These are phyloP conservation scores for Elaphurus davidianus DNA, from an alignment of 2,113 vertebrate genomes.

Conservation along the genomic window DNA sequence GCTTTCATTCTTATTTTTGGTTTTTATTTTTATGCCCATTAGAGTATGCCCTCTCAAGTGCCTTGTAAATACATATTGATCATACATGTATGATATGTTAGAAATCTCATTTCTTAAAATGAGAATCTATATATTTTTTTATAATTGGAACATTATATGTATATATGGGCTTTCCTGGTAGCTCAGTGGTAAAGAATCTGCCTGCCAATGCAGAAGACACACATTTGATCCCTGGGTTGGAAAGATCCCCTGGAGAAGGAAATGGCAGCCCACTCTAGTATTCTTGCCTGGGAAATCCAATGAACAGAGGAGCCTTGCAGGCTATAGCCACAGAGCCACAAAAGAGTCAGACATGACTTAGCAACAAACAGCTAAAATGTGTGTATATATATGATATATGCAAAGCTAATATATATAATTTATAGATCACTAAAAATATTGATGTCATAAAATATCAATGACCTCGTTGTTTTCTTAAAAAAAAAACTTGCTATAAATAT, in stretches of 20 bases:
- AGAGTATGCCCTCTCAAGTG: not conserved
- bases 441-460: not conserved
- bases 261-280: not conserved
- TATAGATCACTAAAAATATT: not conserved
- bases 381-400: not conserved
- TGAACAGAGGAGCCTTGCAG: not conserved
- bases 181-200: not conserved
- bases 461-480: not conserved
- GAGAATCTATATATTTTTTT: not conserved
- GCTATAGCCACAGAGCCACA: not conserved
- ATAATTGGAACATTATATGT: not conserved
- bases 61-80: not conserved
- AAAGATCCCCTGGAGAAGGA: not conserved
- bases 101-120: not conserved
- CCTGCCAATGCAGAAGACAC: not conserved
- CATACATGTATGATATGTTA: not conserved
- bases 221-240: rapidly evolving
- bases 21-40: not conserved
- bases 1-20: not conserved
- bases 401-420: not conserved
- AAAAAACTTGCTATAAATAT: not conserved
- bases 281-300: not conserved
- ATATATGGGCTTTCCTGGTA: not conserved
- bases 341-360: not conserved
- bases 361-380: not conserved